A percentile compares a stretch with the other conserved stretches of the same genome.
phyloP scores from a whole-genome alignment of 2,888 invertebrate species.

The Melanophora roralis region DNA sequence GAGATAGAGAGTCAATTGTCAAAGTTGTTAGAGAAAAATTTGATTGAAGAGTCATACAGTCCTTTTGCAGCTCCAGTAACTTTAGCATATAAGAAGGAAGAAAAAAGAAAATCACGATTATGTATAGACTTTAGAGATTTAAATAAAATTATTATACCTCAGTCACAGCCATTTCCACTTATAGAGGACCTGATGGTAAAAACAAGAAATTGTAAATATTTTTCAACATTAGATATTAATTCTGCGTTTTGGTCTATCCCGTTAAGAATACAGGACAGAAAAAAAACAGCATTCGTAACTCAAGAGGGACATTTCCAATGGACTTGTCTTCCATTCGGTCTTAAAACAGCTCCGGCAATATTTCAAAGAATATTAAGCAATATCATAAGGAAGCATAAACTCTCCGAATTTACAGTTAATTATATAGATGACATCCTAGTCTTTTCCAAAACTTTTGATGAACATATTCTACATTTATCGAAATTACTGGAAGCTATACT shows the following conservation, averaged over 20 bases:
- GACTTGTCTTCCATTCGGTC: slow-evolving; percentile 61
- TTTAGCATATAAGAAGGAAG: slow-evolving; percentile 63
- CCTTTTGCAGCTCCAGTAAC: slow-evolving; percentile 63
- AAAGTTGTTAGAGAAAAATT: slow-evolving; percentile 47
- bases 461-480: slow-evolving; percentile 46
- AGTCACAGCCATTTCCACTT: slow-evolving; percentile 62
- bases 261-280: slow-evolving; percentile 54
- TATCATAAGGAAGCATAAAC: slow-evolving; percentile 59
- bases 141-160: slow-evolving; percentile 60
- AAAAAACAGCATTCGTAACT: slow-evolving; percentile 62
- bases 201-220: slow-evolving; percentile 54
- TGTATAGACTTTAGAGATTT: slow-evolving; percentile 60
- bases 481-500: slow-evolving; percentile 57
- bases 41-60: slow-evolving; percentile 61
- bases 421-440: slow-evolving; percentile 63
- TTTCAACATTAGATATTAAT: slow-evolving; percentile 57
- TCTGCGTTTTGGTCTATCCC: slow-evolving; percentile 61
- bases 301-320: slow-evolving; percentile 64
- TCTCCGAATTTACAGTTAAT: slow-evolving; percentile 57
- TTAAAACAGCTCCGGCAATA: slow-evolving; percentile 60
- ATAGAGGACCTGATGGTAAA: slow-evolving; percentile 56
- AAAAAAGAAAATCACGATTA: slow-evolving; percentile 58
- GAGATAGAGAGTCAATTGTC: slow-evolving; percentile 61
- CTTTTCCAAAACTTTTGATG: slow-evolving; percentile 56
- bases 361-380: slow-evolving; percentile 62